Evolutionary conservation across 1,140 invertebrate genomes (phyloP).

Genomic region (Drosophila carrolli): DNA sequence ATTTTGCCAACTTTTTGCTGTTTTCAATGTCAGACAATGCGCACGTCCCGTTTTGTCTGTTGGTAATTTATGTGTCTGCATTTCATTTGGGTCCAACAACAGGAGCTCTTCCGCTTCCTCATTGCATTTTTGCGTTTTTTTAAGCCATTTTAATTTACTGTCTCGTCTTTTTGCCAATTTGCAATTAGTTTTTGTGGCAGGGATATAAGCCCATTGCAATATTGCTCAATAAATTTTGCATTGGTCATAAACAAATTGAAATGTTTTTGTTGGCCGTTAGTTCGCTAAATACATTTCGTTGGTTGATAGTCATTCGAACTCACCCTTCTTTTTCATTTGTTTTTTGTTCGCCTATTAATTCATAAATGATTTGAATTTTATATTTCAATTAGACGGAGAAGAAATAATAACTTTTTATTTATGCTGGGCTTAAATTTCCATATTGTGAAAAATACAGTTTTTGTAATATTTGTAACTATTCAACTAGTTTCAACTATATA

Average conservation of each 20-base stretch:
- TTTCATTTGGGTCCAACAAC: slow-evolving; percentile 50
- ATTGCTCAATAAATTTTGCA: slow-evolving; percentile 66
- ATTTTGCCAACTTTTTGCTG: slow-evolving; percentile 37
- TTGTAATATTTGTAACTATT: background rate
- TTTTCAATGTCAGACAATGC: slow-evolving; percentile 77
- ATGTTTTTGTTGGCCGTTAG: slow-evolving; percentile 19
- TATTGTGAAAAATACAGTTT: background rate
- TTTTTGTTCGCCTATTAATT: slow-evolving; percentile 20
- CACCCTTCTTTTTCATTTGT: slow-evolving; percentile 7
- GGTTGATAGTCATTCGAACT: slow-evolving; percentile 10
- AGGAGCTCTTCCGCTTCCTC: slow-evolving; percentile 21
- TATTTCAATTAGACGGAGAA: background rate
- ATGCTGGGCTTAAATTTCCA: slow-evolving; percentile 2
- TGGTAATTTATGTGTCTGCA: slow-evolving; percentile 75
- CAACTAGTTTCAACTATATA: background rate
- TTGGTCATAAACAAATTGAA: slow-evolving; percentile 53
- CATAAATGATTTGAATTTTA: slow-evolving; percentile 24
- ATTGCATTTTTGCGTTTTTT: slow-evolving; percentile 4
- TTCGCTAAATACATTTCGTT: slow-evolving; percentile 4
- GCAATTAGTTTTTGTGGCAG: slow-evolving; percentile 43
- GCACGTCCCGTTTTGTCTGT: slow-evolving; percentile 56
- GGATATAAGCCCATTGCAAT: slow-evolving; percentile 42
- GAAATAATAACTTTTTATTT: background rate
- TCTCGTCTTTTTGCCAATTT: slow-evolving; percentile 19
- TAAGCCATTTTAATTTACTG: slow-evolving; percentile 30